A percentile compares a stretch with the other conserved stretches of the same genome.
These are phyloP conservation scores for Hypotaenidia okinawae DNA, from an alignment of 2,797 vertebrate species.

Conservation along the genomic window DNA sequence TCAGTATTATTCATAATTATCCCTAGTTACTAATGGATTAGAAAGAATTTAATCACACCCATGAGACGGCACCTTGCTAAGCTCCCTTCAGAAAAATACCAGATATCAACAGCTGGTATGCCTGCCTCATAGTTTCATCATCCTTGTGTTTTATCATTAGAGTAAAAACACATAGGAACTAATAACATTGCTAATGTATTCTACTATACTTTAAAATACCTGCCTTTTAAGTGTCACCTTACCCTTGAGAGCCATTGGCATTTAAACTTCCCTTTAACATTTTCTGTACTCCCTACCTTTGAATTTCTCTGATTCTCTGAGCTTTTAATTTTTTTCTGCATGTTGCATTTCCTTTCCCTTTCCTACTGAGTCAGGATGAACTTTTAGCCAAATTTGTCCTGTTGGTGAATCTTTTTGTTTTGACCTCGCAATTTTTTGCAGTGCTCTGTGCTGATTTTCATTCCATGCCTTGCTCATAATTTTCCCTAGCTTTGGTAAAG, in stretches of 20 bases:
- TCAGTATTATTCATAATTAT: not conserved
- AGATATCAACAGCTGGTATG: not conserved
- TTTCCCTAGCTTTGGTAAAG: not conserved
- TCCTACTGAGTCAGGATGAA: not conserved
- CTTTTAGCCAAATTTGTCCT: not conserved
- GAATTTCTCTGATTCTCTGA: not conserved
- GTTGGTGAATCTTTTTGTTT: not conserved
- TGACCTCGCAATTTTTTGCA: not conserved
- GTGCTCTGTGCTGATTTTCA: not conserved
- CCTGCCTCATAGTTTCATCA: not conserved
- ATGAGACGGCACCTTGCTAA: not conserved
- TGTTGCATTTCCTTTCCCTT: not conserved
- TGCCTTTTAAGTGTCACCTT: not conserved
- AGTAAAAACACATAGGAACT: not conserved
- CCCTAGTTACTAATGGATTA: not conserved
- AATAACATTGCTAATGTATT: not conserved
- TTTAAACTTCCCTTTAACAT: not conserved
- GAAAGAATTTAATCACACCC: not conserved
- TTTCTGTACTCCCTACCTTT: not conserved
- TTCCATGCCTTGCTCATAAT: not conserved
- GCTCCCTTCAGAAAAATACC: not conserved
- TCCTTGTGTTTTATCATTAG: not conserved
- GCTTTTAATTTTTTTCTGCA: not conserved
- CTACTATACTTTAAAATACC: not conserved
- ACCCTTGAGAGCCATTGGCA: not conserved